These are phyloP conservation scores for Notolepis coatsorum DNA, from an alignment of 2,797 vertebrate species.

Conservation along the genomic window DNA sequence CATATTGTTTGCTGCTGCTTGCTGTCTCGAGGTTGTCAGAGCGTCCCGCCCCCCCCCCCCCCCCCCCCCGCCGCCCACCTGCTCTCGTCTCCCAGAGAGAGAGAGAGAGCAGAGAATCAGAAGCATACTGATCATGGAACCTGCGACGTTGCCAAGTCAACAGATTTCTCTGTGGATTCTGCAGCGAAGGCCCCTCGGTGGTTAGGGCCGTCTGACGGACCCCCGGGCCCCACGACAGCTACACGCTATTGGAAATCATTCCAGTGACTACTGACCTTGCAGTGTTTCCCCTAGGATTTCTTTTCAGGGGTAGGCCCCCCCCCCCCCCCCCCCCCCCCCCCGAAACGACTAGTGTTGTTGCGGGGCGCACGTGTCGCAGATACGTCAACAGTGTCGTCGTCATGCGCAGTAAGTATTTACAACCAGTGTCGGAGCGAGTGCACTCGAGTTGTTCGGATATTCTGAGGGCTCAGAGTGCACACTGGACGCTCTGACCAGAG, in stretches of 20 bases:
- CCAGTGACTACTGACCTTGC: slow-evolving; percentile 23
- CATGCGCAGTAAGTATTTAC: too few relatives aligned
- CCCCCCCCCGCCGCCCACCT: background rate
- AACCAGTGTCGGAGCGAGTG: too few relatives aligned
- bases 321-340: background rate
- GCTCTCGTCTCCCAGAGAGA: slow-evolving; percentile 20
- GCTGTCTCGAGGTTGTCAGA: slow-evolving; percentile 23
- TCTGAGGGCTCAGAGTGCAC: too few relatives aligned
- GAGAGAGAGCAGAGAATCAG: slow-evolving; percentile 57
- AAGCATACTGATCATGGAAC: slow-evolving; percentile 48
- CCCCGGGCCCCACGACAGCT: slow-evolving; percentile 18
- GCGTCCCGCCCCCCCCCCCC: slow-evolving; percentile 3
- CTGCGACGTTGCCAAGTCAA: slow-evolving; percentile 58
- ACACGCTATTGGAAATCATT: slow-evolving; percentile 22
- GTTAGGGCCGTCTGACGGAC: slow-evolving; percentile 14
- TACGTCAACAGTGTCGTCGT: too few relatives aligned
- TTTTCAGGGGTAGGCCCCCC: background rate
- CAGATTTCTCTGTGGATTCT: slow-evolving; percentile 43
- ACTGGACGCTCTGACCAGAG: too few relatives aligned
- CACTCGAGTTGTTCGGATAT: too few relatives aligned
- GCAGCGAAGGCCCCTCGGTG: slow-evolving; percentile 36
- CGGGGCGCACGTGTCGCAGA: too few relatives aligned
- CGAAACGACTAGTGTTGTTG: too few relatives aligned
- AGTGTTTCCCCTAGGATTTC: background rate
- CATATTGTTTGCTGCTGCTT: slow-evolving; percentile 30